Conservation (phyloP, 2,113 vertebrate genomes). For the Neolamprologus variostigma region DNA sequence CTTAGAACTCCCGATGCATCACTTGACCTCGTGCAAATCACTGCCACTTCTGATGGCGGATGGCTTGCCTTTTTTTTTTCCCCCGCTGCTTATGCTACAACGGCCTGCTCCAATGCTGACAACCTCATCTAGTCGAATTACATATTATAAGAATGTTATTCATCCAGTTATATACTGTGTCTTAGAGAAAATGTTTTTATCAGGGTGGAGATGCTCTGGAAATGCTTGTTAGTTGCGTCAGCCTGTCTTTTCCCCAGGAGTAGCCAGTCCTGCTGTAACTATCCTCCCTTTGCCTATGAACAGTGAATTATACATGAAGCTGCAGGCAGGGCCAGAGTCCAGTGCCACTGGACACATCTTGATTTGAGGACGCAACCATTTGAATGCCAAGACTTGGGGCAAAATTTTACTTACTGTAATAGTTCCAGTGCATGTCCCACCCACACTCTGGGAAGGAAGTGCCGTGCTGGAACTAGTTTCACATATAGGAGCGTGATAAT, state of each 20-base stretch:
- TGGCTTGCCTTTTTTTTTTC: background rate
- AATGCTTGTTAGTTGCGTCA: background rate
- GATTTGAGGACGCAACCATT: constrained; percentile 4
- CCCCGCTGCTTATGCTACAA: background rate
- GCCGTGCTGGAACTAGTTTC: background rate
- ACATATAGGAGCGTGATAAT: background rate
- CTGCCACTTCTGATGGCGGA: background rate
- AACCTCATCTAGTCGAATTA: background rate
- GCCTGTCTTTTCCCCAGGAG: background rate
- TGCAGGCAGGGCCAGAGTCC: background rate
- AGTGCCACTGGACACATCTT: constrained; percentile 11
- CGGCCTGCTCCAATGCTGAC: background rate
- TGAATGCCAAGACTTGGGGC: background rate
- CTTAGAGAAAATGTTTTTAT: background rate
- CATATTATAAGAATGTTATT: background rate
- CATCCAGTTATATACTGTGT: background rate
- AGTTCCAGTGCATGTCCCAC: background rate
- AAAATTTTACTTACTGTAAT: background rate
- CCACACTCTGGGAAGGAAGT: constrained; percentile 12
- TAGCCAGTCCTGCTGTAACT: background rate
- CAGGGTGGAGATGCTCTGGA: background rate
- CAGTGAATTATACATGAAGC: constrained; percentile 38
- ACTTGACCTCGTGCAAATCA: constrained; percentile 7
- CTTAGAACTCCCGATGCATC: background rate
- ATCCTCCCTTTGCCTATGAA: constrained; percentile 20